Base-by-base conservation (phyloP, 2,797 vertebrate genomes). In the Urocyon cinereoargenteus region DNA sequence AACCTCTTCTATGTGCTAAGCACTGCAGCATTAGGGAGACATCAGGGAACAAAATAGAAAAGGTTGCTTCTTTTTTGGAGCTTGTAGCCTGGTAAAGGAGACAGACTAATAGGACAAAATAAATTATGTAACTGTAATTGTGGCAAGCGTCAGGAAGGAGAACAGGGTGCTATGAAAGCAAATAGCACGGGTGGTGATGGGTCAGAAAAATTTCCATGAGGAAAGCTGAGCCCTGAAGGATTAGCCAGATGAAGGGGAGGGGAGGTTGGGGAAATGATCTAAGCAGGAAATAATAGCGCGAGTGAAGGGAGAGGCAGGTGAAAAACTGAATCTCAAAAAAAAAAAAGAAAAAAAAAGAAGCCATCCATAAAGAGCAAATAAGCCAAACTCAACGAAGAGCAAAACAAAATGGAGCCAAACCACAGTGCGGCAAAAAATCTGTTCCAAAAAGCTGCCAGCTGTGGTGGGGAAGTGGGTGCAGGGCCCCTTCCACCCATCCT, bases 191-290 rank as follows among this genome's bases (percentile, higher is more conserved):
- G n/a, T 49, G 77, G 85, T 61, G 73, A 96, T 51, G 78, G 96
- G 91, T 95, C 94, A 97, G 72, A 92, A 96, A 92, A 92, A 82
- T 95, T 96, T 97, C 97, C 90, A 92, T 34, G 77, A 95, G 77
- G 90, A 97, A 95, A 90, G 72, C 77, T 84, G 92, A 98, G 85
- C 64, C 87, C 84, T 85, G 59, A 77, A 94, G 93, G 70, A 45
- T 85, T 82, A 95, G 85, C 87, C 88, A 90, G 57, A 82, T 15
- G 84, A 66, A 90, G 49, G 68, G 75, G 45, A 61, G 68, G 70
- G 57, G 61, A 40, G 8, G n/a, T 34, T 21, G 61, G 87, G 79
- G 72, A 87, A 75, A 73, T 64, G 70, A 62, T 81, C 75, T 51
- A 81, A 78, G 73, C 57, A 90, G 88, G 77, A 87, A 95, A 66